Evolutionary conservation across 2,113 vertebrate species (phyloP), one percentile per base, ranked within the genome.

Genomic region (Oenanthe melanoleuca): DNA sequence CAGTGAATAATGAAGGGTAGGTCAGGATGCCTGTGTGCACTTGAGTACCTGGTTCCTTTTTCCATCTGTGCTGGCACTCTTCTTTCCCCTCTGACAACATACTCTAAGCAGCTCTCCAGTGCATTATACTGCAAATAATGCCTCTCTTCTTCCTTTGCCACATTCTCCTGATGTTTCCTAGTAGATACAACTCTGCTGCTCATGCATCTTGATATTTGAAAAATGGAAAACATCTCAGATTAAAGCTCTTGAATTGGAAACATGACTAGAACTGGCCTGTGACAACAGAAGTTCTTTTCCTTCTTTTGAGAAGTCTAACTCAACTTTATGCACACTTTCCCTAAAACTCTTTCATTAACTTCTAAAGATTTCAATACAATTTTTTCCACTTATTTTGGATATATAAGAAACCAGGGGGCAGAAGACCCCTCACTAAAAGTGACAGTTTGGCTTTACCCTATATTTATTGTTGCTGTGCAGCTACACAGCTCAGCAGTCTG

Each of bases 381-480:
- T 75, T 92, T 86, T n/a, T 44, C 26, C 57, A 52, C 22, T 95
- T 93, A 78, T 38, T 22, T 75, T 34, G 5, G 42, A 85, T 49
- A 70, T 83, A n/a, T 88, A 88, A 75, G 65, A 86, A 93, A 83
- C 55, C 15, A 60, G 50, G 53, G 38, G 57, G 33, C 17, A 52
- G 23, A 70, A 65, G 92, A 73, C 49, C 47, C 64, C 11, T 61
- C 67, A 60, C 56, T 79, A 79, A 91, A 92, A 79, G 56, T 50
- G 42, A 81, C 9, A n/a, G 60, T 93, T 97, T 97, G 93, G 70
- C 88, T 95, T 94, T 56, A 53, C 14, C 37, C 18, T 69, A 5
- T 45, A 44, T 80, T 89, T 91, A 63, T 70, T 78, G 86, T 93
- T 96, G 93, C 81, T 92, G 69, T 78, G 74, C 92, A 88, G 78